A percentile compares a stretch with the other conserved stretches of the same genome.
Conservation (phyloP, 2,113 vertebrate species). For the Leucopsar rothschildi region DNA sequence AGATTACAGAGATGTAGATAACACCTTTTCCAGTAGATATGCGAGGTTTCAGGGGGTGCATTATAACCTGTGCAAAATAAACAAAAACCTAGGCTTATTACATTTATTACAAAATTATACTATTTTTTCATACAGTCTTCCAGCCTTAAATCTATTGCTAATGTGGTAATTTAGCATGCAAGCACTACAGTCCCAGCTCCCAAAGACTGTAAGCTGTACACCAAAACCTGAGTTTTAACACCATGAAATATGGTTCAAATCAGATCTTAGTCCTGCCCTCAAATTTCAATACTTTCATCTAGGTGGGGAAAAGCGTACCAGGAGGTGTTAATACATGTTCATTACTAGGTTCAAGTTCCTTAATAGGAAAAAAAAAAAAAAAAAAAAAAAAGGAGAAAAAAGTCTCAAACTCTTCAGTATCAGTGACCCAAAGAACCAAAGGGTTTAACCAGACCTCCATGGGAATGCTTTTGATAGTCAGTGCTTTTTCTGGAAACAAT, state of each 20-base stretch:
- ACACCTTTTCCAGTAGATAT: constrained; percentile 81
- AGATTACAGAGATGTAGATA: constrained; percentile 82
- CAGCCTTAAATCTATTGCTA: neutral
- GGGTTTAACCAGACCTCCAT: neutral
- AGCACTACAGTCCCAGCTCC: neutral
- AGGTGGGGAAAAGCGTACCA: neutral
- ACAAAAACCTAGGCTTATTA: neutral
- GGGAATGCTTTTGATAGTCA: neutral
- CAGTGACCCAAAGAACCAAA: neutral
- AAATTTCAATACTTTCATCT: neutral
- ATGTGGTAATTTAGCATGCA: neutral
- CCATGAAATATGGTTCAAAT: neutral
- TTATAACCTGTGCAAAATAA: constrained; percentile 80
- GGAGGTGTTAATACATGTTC: neutral
- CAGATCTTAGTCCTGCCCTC: neutral
- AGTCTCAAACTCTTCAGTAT: neutral
- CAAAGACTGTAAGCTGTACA: neutral
- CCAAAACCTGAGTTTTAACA: neutral
- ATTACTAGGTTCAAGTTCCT: neutral
- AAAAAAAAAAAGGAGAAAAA: no score
- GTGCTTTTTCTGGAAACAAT: neutral
- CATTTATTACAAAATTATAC: neutral
- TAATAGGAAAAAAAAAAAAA: neutral
- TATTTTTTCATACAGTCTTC: neutral
- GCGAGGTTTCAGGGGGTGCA: constrained; percentile 88